Evolutionary conservation across 30 jellyfish, hydroid and myxozoan genomes (phyloP).

Genomic region (Sanderia malayensis): DNA sequence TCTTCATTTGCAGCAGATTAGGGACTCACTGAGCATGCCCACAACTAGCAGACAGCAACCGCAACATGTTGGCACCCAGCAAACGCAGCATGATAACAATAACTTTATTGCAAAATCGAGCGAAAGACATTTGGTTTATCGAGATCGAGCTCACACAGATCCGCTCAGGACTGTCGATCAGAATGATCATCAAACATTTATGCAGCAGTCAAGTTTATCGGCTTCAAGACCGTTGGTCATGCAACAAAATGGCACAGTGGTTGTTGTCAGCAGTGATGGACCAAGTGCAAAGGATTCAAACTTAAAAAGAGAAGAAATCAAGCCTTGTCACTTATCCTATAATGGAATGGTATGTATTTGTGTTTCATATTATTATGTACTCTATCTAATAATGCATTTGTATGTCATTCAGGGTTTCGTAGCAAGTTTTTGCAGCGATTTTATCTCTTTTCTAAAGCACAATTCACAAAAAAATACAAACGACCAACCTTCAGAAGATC

Average conservation of each 20-base stretch:
- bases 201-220: not conserved
- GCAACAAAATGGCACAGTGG: constrained; percentile 6
- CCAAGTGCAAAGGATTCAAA: not conserved
- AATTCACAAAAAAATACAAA: not conserved
- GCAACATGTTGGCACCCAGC: too few relatives aligned
- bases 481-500: constrained; percentile 64
- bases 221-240: not conserved
- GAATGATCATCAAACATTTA: not conserved
- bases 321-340: not conserved
- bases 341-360: not conserved
- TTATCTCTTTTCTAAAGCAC: too few relatives aligned
- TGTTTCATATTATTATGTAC: too few relatives aligned
- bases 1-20: not conserved
- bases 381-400: too few relatives aligned
- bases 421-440: too few relatives aligned
- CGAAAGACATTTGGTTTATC: not conserved
- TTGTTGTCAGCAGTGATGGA: not conserved
- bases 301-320: not conserved
- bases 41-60: not conserved
- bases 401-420: too few relatives aligned
- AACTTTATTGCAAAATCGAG: not conserved
- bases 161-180: not conserved
- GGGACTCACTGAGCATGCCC: not conserved
- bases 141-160: not conserved
- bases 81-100: too few relatives aligned